Base-by-base conservation (phyloP, 2,888 invertebrate genomes). In the Proisotoma minuta region DNA sequence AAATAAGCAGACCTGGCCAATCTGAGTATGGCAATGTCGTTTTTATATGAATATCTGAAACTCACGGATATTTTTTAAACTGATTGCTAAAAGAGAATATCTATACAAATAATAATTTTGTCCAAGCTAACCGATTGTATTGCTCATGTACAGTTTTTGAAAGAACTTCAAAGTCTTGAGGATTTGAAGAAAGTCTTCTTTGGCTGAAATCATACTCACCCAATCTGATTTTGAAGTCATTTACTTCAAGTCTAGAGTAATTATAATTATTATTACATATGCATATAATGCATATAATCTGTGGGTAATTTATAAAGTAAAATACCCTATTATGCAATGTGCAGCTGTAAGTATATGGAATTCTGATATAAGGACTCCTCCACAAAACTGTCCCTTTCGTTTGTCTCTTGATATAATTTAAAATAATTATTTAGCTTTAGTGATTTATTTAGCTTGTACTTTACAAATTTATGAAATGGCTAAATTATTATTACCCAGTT, bases 291-390 rank as follows among this genome's bases (percentile, higher is more conserved):
- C n/a, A n/a, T n/a, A n/a, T n/a, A n/a, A n/a, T n/a, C n/a, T n/a
- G n/a, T n/a, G n/a, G n/a, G n/a, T n/a, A n/a, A n/a, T n/a, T n/a
- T n/a, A n/a, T n/a, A n/a, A n/a, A n/a, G n/a, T n/a, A n/a, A n/a
- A n/a, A n/a, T n/a, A 22, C 26, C 10, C 29, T 57, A 73, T 76
- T 78, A 84, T 81, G 75, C 89, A 89, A 75, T 89, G 89, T 1
- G 87, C 86, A 10, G 54, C 54, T 18, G 88, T 90, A 0, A 91
- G 80, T 18, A 91, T 83, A 75, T 89, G 89, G 58, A 83, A 80
- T 74, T 88, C 86, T 0, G 90, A 89, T 68, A 92, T 86, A 48
- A 92, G 81, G 0, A 84, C 86, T 0, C 90, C 92, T 0, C 91
- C 91, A 76, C 91, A 92, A 78, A 85, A 88, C 58, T 84, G 84